Percentiles rank a stretch among this genome's conserved stretches.
Evolutionary conservation across 2,113 vertebrate genomes (phyloP).

Genomic region (Aegotheles bennettii): DNA sequence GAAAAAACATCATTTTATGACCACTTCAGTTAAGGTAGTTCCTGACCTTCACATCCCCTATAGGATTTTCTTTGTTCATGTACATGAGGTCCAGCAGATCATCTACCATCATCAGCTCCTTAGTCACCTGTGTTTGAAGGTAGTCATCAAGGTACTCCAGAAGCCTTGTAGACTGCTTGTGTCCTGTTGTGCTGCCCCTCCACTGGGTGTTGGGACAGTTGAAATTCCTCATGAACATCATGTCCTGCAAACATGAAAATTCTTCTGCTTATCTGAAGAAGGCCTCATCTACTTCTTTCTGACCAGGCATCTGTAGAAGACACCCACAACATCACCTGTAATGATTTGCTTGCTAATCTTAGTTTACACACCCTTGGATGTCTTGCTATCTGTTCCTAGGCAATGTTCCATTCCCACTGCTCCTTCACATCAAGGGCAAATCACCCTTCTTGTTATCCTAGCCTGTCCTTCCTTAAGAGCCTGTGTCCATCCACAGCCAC

Average conservation of each 20-base stretch:
- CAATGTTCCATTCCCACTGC: background rate
- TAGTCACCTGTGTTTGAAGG: background rate
- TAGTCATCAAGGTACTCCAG: background rate
- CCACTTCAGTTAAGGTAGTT: background rate
- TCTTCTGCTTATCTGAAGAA: background rate
- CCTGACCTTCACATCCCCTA: background rate
- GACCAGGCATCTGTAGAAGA: background rate
- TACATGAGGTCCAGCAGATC: background rate
- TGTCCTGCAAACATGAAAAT: background rate
- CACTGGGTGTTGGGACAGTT: background rate
- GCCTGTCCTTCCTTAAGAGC: background rate
- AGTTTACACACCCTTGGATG: rapidly evolving
- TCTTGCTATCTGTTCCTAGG: rapidly evolving
- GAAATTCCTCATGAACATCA: background rate
- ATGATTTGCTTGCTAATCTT: background rate
- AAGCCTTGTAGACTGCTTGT: background rate
- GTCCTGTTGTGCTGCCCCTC: background rate
- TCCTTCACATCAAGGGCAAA: background rate
- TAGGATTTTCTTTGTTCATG: background rate
- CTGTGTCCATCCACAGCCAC: background rate
- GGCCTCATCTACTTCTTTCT: background rate
- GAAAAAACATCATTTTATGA: background rate
- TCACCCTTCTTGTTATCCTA: rapidly evolving
- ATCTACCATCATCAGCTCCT: background rate
- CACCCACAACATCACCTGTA: rapidly evolving